Evolutionary conservation across 2,797 vertebrate genomes (phyloP), one percentile per base, ranked within the genome.

Genomic region (Malurus splendens): DNA sequence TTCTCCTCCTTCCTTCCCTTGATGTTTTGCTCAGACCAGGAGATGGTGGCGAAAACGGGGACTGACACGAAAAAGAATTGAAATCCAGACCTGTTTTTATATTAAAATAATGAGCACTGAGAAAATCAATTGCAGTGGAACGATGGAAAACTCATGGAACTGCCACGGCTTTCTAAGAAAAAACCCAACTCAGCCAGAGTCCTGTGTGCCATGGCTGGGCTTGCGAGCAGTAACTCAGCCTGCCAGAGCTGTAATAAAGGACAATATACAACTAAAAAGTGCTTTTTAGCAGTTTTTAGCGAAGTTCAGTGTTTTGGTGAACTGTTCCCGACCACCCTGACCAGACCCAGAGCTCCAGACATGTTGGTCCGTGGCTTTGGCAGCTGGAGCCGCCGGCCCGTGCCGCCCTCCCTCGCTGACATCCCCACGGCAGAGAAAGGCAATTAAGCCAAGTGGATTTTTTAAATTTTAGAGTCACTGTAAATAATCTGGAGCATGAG

Each of bases 401-500:
- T 17, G 30, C 48, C 3, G 0, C 71, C 38, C 33, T 59, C 72
- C 24, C 75, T 72, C 1, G 12, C 60, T 18, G 41, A 12, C 73
- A 47, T 30, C 68, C 68, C 3, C 7, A 32, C 13, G 2, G 68
- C 14, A 65, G 57, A 65, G 74, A 82, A 74, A 85, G 30, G 44
- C 93, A 81, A 92, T 89, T 54, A 91, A 91, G 15, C 57, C 32
- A 59, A 91, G 3, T 5, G 86, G 84, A 81, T 82, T 84, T 92
- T 86, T 81, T 11, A 54, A 68, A 81, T 89, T 93, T 94, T 73
- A 79, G 87, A 94, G 70, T 78, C 79, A n/a, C 90, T 92, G 91
- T 92, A 93, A 95, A 95, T 95, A 92, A 95, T 85, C 52, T 16
- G 79, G 68, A 89, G 90, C 57, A 19, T 80, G 94, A 95, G 62